phyloP scores from a whole-genome alignment of 2,888 invertebrate species.

The Leptopilina myrica region DNA sequence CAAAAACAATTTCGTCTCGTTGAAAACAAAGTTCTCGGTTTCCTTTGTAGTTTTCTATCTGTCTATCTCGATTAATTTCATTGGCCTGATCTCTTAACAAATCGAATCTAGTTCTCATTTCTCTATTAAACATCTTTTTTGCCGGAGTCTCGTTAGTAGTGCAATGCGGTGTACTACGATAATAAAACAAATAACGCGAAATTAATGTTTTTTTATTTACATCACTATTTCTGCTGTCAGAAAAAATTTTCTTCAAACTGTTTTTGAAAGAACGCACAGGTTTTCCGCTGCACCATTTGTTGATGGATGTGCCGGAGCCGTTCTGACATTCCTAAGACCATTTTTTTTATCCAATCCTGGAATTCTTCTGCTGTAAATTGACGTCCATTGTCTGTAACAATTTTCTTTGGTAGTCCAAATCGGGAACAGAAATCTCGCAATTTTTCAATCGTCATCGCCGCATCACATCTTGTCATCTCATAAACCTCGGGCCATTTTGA shows the following conservation, averaged over 20 bases:
- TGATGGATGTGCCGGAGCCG: conserved; percentile 50
- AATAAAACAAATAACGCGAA: conserved; percentile 47
- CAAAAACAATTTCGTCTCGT: conserved; percentile 41
- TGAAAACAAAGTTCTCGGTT: conserved; percentile 7
- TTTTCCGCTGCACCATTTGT: conserved; percentile 48
- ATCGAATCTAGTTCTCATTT: conserved; percentile 5
- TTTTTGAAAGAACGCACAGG: conserved; percentile 54
- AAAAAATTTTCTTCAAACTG: conserved; percentile 44
- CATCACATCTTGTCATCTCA: conserved; percentile 46
- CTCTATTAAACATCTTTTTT: no score
- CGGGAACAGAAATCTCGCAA: conserved; percentile 49
- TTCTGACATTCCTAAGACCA: conserved; percentile 47
- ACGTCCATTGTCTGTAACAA: conserved; percentile 56
- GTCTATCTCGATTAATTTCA: background rate
- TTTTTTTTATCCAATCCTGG: conserved; percentile 42
- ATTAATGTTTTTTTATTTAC: background rate
- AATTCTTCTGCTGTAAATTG: conserved; percentile 51
- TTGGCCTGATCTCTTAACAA: background rate
- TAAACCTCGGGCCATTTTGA: conserved; percentile 55
- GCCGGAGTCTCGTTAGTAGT: conserved; percentile 46
- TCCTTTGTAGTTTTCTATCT: conserved; percentile 35
- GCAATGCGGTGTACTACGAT: conserved; percentile 45
- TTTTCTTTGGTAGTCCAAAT: conserved; percentile 50
- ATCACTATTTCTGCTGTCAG: conserved; percentile 16
- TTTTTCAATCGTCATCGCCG: conserved; percentile 45